Conservation (phyloP, 2,113 vertebrate genomes). For the Prinia subflava region DNA sequence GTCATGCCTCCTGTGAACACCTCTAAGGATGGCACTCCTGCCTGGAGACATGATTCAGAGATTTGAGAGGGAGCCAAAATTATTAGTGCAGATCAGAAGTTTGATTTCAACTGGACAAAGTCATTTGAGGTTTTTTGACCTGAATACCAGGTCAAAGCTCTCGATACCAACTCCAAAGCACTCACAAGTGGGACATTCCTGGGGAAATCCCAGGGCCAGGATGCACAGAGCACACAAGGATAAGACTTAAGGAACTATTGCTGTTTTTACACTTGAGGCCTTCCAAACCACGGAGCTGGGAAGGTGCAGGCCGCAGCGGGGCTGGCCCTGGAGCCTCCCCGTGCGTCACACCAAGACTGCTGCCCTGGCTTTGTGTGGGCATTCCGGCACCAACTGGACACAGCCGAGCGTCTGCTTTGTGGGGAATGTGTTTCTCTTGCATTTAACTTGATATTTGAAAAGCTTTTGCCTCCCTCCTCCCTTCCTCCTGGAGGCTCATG, state of each 20-base stretch:
- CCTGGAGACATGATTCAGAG: accelerated
- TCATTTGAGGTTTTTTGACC: not conserved
- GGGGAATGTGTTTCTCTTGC: constrained; percentile 51
- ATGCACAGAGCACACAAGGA: not conserved
- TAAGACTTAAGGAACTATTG: not conserved
- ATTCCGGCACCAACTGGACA: constrained; percentile 35
- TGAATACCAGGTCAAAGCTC: not conserved
- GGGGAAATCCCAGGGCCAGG: not conserved
- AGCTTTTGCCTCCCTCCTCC: constrained; percentile 42
- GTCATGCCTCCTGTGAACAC: not conserved
- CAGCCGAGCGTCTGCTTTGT: constrained; percentile 14
- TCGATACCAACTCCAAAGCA: not conserved
- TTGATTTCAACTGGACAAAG: not conserved
- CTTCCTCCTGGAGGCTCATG: constrained; percentile 63
- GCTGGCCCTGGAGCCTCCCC: not conserved
- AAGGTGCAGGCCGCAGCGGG: not conserved
- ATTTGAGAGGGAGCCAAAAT: not conserved
- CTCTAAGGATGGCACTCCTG: not conserved
- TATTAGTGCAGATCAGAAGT: not conserved
- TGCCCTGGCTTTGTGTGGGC: constrained; percentile 17
- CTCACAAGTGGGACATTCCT: not conserved
- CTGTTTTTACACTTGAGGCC: not conserved
- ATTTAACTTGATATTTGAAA: constrained; percentile 53
- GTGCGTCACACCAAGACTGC: not conserved
- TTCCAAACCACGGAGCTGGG: constrained; percentile 3